A percentile compares a stretch with the other conserved stretches of the same genome.
Evolutionary conservation across 2,888 invertebrate genomes (phyloP).

Genomic region (Tortrix viridana): DNA sequence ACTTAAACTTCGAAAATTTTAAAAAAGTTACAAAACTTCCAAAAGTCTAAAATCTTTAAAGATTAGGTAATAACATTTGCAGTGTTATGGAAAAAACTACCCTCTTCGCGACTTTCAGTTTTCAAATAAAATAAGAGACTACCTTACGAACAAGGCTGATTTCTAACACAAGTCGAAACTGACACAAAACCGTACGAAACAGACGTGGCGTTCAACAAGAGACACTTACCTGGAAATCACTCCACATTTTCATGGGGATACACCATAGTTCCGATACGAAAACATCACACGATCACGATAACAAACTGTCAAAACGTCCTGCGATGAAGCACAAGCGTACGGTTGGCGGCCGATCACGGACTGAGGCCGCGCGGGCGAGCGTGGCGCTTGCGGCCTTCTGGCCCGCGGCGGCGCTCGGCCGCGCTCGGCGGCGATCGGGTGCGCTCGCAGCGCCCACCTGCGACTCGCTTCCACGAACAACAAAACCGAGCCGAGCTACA

Average conservation of each 20-base stretch:
- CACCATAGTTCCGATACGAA: conserved; percentile 83
- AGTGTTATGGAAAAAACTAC: conserved; percentile 14
- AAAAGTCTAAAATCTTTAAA: background rate
- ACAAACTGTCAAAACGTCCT: conserved; percentile 80
- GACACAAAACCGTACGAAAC: conserved; percentile 39
- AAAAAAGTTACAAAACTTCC: conserved; percentile 15
- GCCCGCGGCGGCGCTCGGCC: conserved; percentile 50
- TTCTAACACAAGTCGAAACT: conserved; percentile 50
- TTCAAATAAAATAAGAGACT: conserved; percentile 39
- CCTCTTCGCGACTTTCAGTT: conserved; percentile 39
- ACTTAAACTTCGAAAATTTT: conserved; percentile 1
- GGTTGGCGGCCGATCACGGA: conserved; percentile 77
- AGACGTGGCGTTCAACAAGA: conserved; percentile 5
- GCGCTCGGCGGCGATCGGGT: conserved; percentile 37
- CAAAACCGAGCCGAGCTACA: conserved; percentile 66
- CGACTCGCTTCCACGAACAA: conserved; percentile 77
- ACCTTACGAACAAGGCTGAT: conserved; percentile 46
- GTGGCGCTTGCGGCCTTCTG: conserved; percentile 38
- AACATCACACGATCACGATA: conserved; percentile 83
- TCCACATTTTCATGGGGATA: conserved; percentile 84
- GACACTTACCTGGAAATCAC: conserved; percentile 81
- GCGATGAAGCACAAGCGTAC: conserved; percentile 70
- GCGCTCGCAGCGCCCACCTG: conserved; percentile 70
- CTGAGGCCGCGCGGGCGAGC: conserved; percentile 54
- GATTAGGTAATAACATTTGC: background rate